A percentile compares a stretch with the other conserved stretches of the same genome.
Conservation (phyloP, 2,113 vertebrate genomes). For the Megaceryle maxima region DNA sequence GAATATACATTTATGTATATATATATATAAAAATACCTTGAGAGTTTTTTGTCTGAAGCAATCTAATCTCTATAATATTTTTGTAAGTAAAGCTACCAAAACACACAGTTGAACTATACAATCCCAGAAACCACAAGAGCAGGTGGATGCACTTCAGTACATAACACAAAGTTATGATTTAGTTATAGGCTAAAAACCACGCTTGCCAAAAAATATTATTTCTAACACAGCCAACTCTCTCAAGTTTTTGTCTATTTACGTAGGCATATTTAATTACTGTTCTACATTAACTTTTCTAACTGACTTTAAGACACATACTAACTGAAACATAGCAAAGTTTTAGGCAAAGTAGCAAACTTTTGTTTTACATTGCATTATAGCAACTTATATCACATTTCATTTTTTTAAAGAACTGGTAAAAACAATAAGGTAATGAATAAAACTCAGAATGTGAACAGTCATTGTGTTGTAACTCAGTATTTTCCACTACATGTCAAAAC, state of each 20-base stretch:
- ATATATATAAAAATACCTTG: not conserved
- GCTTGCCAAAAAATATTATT: accelerated
- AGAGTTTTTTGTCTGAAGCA: not conserved
- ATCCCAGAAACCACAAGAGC: not conserved
- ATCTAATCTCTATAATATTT: not conserved
- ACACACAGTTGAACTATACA: not conserved
- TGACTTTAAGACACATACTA: not conserved
- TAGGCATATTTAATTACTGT: not conserved
- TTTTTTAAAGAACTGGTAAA: not conserved
- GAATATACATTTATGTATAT: not conserved
- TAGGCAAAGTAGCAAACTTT: not conserved
- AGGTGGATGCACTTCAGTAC: not conserved
- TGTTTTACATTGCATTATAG: not conserved
- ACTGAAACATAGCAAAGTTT: not conserved
- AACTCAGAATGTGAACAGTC: not conserved
- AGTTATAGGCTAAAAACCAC: not conserved
- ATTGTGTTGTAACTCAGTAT: not conserved
- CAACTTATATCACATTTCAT: not conserved
- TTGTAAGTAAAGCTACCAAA: not conserved
- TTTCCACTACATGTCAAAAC: not conserved
- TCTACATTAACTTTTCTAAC: not conserved
- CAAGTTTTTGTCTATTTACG: not conserved
- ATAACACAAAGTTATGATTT: not conserved
- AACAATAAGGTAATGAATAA: not conserved
- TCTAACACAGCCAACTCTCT: not conserved